Conservation (phyloP, 2,113 vertebrate genomes). For the Apus apus region DNA sequence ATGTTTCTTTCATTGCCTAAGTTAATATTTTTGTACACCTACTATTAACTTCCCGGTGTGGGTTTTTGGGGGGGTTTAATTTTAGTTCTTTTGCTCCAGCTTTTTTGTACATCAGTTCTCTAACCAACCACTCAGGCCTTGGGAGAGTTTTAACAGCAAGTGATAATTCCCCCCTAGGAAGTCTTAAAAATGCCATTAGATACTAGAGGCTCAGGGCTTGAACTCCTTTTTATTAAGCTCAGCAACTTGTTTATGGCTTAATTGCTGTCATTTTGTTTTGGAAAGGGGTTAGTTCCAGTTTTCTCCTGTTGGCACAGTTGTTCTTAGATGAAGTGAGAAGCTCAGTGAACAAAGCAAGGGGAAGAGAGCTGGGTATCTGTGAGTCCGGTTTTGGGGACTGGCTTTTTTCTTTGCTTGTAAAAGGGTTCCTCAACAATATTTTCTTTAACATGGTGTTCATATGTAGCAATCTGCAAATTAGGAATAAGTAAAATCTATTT, state of each 20-base stretch:
- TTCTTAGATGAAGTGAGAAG: background rate
- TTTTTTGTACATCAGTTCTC: background rate
- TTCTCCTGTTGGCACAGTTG: background rate
- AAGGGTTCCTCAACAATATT: background rate
- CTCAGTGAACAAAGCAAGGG: background rate
- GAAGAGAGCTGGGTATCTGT: background rate
- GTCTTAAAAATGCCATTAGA: background rate
- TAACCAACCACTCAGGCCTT: background rate
- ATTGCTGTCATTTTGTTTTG: background rate
- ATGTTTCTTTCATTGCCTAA: background rate
- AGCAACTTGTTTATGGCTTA: background rate
- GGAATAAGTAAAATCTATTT: background rate
- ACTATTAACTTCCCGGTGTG: background rate
- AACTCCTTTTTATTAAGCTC: background rate
- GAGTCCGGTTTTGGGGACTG: background rate
- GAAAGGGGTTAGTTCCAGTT: background rate
- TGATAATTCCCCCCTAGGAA: background rate
- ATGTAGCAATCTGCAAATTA: background rate
- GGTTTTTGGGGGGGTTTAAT: background rate
- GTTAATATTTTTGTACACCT: background rate
- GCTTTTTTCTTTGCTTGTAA: background rate
- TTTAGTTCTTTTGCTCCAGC: background rate
- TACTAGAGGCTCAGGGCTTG: background rate
- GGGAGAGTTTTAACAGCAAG: background rate
- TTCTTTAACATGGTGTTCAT: background rate